Evolutionary conservation across 2,888 invertebrate genomes (phyloP).

Genomic region (Ischnus inquisitorius): DNA sequence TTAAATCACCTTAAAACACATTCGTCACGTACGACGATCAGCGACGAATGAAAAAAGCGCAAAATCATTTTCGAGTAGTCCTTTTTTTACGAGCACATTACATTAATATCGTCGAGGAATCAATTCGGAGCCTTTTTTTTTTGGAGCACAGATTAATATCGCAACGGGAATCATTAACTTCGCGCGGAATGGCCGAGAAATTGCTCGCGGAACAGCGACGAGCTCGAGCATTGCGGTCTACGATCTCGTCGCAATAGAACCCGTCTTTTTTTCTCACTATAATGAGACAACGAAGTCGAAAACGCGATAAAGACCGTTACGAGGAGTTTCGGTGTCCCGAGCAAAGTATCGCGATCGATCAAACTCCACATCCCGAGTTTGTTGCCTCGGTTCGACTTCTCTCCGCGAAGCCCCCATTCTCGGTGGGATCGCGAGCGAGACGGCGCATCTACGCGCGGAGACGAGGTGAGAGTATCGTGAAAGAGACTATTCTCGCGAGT

Average conservation of each 20-base stretch:
- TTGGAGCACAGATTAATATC: slow-evolving; percentile 3
- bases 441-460: slow-evolving; percentile 6
- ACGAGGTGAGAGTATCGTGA: slow-evolving; percentile 72
- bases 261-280: not conserved
- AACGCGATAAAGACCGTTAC: slow-evolving; percentile 75
- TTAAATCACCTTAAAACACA: too few species aligned
- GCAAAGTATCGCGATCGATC: slow-evolving; percentile 77
- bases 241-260: not conserved
- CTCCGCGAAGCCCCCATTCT: slow-evolving; percentile 16
- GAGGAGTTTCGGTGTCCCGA: slow-evolving; percentile 39
- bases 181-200: slow-evolving; percentile 53
- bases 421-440: slow-evolving; percentile 16
- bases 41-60: too few species aligned
- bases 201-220: slow-evolving; percentile 3
- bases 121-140: not conserved
- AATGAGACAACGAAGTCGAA: slow-evolving; percentile 42
- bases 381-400: slow-evolving; percentile 41
- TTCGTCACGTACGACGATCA: too few species aligned
- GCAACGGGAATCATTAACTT: slow-evolving; percentile 13
- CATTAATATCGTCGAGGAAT: not conserved
- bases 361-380: slow-evolving; percentile 72
- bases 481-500: slow-evolving; percentile 72
- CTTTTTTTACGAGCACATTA: not conserved
- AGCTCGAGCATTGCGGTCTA: not conserved
- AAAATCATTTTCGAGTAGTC: too few species aligned